phyloP scores from a whole-genome alignment of 2,797 vertebrate species.

The Sebastes hopkinsi region DNA sequence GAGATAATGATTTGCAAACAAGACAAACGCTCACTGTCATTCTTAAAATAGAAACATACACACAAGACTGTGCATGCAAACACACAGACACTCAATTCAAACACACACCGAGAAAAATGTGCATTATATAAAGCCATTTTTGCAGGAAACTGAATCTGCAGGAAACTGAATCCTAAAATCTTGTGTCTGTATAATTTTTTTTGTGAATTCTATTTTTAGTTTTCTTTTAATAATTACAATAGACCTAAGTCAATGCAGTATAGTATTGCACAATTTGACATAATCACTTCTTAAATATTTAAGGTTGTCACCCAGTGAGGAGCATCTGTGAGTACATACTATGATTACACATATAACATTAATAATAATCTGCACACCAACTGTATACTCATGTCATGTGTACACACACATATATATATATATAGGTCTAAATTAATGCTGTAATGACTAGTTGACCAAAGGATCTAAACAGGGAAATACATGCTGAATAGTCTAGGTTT shows the following conservation, averaged over 20 bases:
- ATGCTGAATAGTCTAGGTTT: not conserved
- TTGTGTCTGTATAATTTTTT: not conserved
- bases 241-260: too few species aligned
- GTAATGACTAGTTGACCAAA: not conserved
- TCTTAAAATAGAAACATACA: constrained; percentile 56
- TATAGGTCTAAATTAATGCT: not conserved
- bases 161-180: not conserved
- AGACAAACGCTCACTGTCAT: constrained; percentile 12
- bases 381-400: not conserved
- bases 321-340: not conserved
- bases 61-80: constrained; percentile 8
- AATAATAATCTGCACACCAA: not conserved
- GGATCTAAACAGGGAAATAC: not conserved
- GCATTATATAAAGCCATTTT: not conserved
- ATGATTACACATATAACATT: not conserved
- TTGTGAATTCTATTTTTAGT: not conserved
- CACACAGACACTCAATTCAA: not conserved
- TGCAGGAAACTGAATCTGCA: not conserved
- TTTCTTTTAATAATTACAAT: not conserved
- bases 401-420: not conserved
- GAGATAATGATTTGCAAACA: constrained; percentile 68
- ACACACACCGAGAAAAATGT: not conserved
- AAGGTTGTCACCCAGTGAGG: not conserved
- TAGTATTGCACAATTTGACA: not conserved
- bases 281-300: not conserved